phyloP scores from a whole-genome alignment of 2,888 invertebrate genomes.

The Periphyllus acericola region DNA sequence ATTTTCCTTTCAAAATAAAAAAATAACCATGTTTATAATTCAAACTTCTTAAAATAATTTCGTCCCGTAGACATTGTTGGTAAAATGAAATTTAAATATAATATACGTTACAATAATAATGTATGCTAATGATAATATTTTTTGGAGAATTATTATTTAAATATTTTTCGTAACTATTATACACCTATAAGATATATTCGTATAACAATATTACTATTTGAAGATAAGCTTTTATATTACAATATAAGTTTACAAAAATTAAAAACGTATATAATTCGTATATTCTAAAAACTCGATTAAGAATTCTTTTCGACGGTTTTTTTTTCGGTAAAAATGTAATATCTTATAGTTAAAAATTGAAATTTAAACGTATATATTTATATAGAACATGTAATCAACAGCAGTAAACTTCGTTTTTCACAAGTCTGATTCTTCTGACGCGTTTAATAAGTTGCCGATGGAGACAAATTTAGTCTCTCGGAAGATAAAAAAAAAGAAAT shows the following conservation, averaged over 20 bases:
- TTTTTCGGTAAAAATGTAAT: not conserved
- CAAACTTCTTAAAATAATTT: conserved; percentile 15
- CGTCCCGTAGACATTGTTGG: not conserved
- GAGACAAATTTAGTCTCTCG: too few species aligned
- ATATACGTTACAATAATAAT: not conserved
- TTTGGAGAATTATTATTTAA: not conserved
- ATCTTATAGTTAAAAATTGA: not conserved
- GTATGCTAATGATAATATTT: not conserved
- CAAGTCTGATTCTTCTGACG: not conserved
- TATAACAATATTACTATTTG: not conserved
- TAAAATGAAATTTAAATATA: not conserved
- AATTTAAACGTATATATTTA: not conserved
- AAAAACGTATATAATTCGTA: too few species aligned
- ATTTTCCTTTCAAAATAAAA: not conserved
- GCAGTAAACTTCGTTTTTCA: not conserved
- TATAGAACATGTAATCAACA: not conserved
- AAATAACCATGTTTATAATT: conserved; percentile 50
- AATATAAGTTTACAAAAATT: too few species aligned
- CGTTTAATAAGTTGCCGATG: too few species aligned
- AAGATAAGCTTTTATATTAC: not conserved
- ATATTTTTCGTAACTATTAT: not conserved
- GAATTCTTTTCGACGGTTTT: not conserved
- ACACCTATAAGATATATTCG: not conserved
- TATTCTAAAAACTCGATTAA: too few species aligned
- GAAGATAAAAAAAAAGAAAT: too few species aligned